Evolutionary conservation across 2,888 invertebrate species (phyloP).

Genomic region (Hyalella azteca): DNA sequence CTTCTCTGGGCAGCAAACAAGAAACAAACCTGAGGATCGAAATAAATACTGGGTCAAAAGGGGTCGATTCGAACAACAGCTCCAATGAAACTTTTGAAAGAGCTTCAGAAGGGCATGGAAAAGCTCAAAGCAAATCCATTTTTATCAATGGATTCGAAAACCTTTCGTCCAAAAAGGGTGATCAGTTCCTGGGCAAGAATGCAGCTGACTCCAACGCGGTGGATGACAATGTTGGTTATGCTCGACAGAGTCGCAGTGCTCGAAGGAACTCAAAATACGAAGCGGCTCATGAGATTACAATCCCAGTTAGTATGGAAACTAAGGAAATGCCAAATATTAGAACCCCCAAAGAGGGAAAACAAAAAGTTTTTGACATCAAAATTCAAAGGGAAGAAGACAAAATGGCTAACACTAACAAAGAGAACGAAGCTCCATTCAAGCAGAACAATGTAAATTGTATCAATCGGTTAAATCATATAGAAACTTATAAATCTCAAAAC

Average conservation of each 20-base stretch:
- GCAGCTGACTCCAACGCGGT: neutral
- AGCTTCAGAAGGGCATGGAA: neutral
- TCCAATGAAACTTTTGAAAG: too few relatives aligned
- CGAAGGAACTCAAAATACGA: constrained; percentile 51
- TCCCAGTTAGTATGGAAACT: constrained; percentile 47
- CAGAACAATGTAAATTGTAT: neutral
- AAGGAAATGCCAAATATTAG: neutral
- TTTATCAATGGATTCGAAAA: neutral
- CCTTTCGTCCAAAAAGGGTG: neutral
- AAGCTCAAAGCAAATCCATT: neutral
- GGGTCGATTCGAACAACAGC: too few relatives aligned
- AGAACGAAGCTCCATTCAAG: constrained; percentile 1
- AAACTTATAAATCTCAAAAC: neutral
- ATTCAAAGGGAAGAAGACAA: neutral
- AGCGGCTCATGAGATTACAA: constrained; percentile 51
- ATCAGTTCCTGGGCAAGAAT: neutral
- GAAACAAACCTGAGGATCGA: too few relatives aligned
- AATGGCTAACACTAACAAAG: neutral
- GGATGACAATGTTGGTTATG: constrained; percentile 13
- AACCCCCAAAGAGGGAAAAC: neutral
- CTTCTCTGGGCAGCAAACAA: too few relatives aligned
- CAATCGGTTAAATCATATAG: too few relatives aligned
- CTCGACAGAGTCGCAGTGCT: neutral
- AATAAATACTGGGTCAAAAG: too few relatives aligned
- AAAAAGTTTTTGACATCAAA: constrained; percentile 6